A percentile compares a stretch with the other conserved stretches of the same genome.
Evolutionary conservation across 2,888 invertebrate species (phyloP).

Genomic region (Chrysotoxum bicinctum): DNA sequence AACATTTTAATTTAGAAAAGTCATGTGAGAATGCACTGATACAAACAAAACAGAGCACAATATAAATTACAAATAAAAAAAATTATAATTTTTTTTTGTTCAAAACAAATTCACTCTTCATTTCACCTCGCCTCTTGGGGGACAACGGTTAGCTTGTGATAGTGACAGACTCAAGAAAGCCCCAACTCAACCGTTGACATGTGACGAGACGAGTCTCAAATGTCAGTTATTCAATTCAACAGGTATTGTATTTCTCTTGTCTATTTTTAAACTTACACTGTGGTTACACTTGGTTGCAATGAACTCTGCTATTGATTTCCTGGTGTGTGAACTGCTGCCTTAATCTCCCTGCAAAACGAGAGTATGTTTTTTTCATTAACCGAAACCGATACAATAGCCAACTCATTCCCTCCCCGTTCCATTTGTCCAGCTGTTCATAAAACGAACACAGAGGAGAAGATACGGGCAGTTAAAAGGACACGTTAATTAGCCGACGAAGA

Average conservation of each 20-base stretch:
- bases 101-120: conserved; percentile 20
- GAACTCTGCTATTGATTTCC: conserved; percentile 70
- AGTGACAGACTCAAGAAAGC: conserved; percentile 7
- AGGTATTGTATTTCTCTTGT: conserved; percentile 56
- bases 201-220: conserved; percentile 47
- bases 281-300: conserved; percentile 64
- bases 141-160: background rate
- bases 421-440: background rate
- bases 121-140: conserved; percentile 1
- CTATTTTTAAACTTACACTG: conserved; percentile 61
- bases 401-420: background rate
- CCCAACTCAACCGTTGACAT: conserved; percentile 25
- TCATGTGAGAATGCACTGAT: conserved; percentile 36
- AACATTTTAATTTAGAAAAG: conserved; percentile 48
- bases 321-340: conserved; percentile 46
- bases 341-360: conserved; percentile 36
- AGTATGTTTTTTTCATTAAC: conserved; percentile 26
- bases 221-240: conserved; percentile 64
- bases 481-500: background rate
- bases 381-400: background rate
- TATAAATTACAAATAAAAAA: background rate
- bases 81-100: conserved; percentile 35
- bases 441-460: background rate
- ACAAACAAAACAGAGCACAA: background rate
- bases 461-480: background rate